Conservation (phyloP, 2,888 invertebrate species). For the Drosophila subquinaria region DNA sequence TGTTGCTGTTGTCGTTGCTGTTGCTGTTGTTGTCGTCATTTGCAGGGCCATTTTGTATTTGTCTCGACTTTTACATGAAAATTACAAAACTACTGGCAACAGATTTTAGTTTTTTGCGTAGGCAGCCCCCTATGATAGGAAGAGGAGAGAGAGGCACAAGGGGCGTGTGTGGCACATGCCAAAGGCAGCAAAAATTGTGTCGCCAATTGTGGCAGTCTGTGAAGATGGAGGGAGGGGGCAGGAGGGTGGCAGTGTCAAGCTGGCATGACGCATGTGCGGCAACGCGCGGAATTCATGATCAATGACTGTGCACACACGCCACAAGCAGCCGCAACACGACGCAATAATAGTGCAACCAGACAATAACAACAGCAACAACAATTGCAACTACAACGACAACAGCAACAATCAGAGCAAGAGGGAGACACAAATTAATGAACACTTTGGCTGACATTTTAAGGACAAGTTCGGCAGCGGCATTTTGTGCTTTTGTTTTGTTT, state of each 20-base stretch:
- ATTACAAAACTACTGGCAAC: slow-evolving; percentile 79
- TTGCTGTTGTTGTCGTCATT: slow-evolving; percentile 47
- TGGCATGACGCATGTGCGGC: slow-evolving; percentile 75
- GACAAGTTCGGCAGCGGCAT: slow-evolving; percentile 75
- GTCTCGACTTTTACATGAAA: slow-evolving; percentile 80
- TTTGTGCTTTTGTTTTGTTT: slow-evolving; percentile 45
- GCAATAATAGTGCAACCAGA: slow-evolving; percentile 66
- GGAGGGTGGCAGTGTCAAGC: slow-evolving; percentile 48
- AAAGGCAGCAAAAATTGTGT: slow-evolving; percentile 75
- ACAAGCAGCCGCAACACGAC: slow-evolving; percentile 47
- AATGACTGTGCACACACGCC: slow-evolving; percentile 77
- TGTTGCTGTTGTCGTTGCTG: slow-evolving; percentile 30
- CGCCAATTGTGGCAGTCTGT: slow-evolving; percentile 60
- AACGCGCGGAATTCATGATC: slow-evolving; percentile 79
- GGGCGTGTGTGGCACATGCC: slow-evolving; percentile 64
- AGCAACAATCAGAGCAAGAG: slow-evolving; percentile 53
- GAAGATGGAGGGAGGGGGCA: not conserved
- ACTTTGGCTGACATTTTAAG: slow-evolving; percentile 81
- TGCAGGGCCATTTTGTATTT: slow-evolving; percentile 79
- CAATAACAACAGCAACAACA: slow-evolving; percentile 54
- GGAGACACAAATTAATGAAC: slow-evolving; percentile 78
- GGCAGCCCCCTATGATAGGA: slow-evolving; percentile 30
- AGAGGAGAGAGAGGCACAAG: not conserved
- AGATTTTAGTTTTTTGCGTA: slow-evolving; percentile 65
- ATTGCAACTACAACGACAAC: slow-evolving; percentile 33